These are phyloP conservation scores for Brachyhypopomus occidentalis DNA, from an alignment of 2,113 vertebrate genomes.

Conservation along the genomic window DNA sequence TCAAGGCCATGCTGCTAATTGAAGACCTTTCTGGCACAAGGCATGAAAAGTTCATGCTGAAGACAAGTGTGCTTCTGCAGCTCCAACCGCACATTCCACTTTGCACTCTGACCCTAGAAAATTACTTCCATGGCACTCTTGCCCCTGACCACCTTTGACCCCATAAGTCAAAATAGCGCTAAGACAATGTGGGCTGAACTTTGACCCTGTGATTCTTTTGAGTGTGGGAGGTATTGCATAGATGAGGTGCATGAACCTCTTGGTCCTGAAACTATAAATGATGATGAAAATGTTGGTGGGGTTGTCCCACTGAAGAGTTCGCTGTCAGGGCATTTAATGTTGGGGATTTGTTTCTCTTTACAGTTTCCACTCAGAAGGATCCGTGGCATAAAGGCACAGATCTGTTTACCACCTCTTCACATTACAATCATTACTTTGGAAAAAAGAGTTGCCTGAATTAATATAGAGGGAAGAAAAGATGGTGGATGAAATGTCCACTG, in stretches of 20 bases:
- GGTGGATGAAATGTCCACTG: neutral
- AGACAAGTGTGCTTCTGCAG: neutral
- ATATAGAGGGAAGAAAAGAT: no score
- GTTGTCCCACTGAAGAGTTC: no score
- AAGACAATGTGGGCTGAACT: constrained; percentile 7
- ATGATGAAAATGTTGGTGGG: no score
- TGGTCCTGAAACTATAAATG: neutral
- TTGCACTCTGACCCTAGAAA: constrained; percentile 35
- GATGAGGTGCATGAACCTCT: neutral
- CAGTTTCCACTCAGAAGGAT: no score
- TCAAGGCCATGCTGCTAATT: constrained; percentile 28
- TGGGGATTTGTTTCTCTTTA: no score
- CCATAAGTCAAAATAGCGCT: constrained; percentile 20
- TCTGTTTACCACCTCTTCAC: no score
- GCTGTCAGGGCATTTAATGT: no score
- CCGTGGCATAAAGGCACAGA: no score
- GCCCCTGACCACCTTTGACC: constrained; percentile 35
- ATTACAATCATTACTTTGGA: no score
- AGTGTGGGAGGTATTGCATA: neutral
- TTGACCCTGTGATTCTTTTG: constrained; percentile 15
- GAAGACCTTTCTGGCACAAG: constrained; percentile 9
- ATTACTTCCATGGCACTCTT: constrained; percentile 8
- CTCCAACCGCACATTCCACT: constrained; percentile 11
- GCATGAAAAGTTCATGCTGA: constrained; percentile 10
- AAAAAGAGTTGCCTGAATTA: no score